These are phyloP conservation scores for Drosophila willistoni DNA, from an alignment of 1,140 invertebrate species.

Conservation along the genomic window DNA sequence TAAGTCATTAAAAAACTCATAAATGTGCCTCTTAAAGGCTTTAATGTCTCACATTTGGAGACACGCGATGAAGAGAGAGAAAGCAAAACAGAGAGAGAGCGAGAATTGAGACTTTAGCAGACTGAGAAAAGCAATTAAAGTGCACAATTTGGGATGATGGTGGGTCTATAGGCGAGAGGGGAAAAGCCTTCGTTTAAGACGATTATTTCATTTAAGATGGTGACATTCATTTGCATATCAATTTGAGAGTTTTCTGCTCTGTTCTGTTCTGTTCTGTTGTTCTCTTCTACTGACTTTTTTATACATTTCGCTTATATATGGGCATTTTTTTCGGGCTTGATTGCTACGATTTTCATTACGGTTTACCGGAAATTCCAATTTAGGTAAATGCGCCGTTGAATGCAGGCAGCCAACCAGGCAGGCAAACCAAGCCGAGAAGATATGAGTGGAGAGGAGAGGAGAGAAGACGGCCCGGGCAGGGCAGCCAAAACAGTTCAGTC, in stretches of 20 bases:
- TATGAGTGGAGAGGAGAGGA: too few species aligned
- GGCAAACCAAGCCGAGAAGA: not conserved
- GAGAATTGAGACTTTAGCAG: conserved; percentile 7
- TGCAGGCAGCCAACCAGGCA: conserved; percentile 23
- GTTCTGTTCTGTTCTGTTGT: conserved; percentile 1
- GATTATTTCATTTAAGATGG: conserved; percentile 81
- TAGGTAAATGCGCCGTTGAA: conserved; percentile 82
- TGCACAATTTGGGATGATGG: conserved; percentile 15
- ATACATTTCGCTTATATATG: conserved; percentile 30
- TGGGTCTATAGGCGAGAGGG: conserved; percentile 11
- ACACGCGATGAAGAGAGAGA: not conserved
- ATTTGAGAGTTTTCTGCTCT: conserved; percentile 39
- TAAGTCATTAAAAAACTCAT: conserved; percentile 66
- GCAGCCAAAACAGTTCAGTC: conserved; percentile 34
- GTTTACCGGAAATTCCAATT: conserved; percentile 83
- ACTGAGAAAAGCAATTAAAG: conserved; percentile 67
- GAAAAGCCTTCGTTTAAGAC: conserved; percentile 69
- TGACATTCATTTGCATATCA: conserved; percentile 83
- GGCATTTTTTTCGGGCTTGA: conserved; percentile 65
- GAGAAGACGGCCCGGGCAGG: not conserved
- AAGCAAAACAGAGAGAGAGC: not conserved
- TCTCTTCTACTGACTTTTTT: conserved; percentile 19
- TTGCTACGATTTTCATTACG: conserved; percentile 82
- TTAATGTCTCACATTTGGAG: conserved; percentile 4
- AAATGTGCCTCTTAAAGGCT: conserved; percentile 33